Percentiles rank a stretch among this genome's conserved stretches.
These are phyloP conservation scores for Branchinecta lynchi DNA, from an alignment of 1,140 invertebrate genomes.

Conservation along the genomic window DNA sequence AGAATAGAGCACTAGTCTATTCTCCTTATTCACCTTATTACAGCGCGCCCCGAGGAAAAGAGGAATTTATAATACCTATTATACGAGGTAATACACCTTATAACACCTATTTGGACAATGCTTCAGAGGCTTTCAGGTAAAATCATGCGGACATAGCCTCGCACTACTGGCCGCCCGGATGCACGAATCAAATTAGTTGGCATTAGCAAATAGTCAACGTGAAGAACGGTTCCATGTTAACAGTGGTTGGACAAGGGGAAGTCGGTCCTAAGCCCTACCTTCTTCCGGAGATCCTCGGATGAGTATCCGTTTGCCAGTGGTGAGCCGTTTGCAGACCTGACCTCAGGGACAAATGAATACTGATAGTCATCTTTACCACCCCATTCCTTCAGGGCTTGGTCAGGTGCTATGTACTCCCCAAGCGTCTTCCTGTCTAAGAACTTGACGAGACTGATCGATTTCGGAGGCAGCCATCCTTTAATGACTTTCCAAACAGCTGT, in stretches of 20 bases:
- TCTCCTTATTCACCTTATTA: too few species aligned
- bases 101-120: too few species aligned
- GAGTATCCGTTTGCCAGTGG: slow-evolving; percentile 28
- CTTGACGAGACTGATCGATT: slow-evolving; percentile 63
- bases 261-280: slow-evolving; percentile 29
- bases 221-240: too few species aligned
- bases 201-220: neutral
- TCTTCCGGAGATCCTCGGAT: slow-evolving; percentile 34
- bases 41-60: too few species aligned
- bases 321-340: slow-evolving; percentile 20
- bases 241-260: too few species aligned
- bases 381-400: slow-evolving; percentile 60
- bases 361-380: slow-evolving; percentile 63
- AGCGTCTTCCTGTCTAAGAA: slow-evolving; percentile 63
- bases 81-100: too few species aligned
- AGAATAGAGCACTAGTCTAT: too few species aligned
- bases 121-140: too few species aligned
- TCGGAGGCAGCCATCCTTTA: slow-evolving; percentile 68
- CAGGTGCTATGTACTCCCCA: slow-evolving; percentile 54
- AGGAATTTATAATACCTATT: too few species aligned
- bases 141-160: too few species aligned
- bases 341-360: slow-evolving; percentile 52
- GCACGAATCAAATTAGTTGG: too few species aligned
- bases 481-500: slow-evolving; percentile 82
- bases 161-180: too few species aligned